Evolutionary conservation across 2,797 vertebrate species (phyloP).

Genomic region (Sciurus vulgaris): DNA sequence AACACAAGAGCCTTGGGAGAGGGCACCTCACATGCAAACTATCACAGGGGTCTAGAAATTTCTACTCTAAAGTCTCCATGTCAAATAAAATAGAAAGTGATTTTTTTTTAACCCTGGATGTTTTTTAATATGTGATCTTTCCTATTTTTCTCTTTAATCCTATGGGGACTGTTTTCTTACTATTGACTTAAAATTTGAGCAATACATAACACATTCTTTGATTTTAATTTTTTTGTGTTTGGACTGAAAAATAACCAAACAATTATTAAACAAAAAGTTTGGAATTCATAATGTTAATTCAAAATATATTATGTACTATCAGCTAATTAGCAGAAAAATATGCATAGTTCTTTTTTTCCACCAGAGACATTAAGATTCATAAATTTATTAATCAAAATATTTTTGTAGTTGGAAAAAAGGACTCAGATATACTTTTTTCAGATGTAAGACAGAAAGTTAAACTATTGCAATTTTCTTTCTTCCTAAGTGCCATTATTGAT

Average conservation of each 20-base stretch:
- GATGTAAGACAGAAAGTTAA: background rate
- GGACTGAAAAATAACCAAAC: background rate
- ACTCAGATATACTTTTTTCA: background rate
- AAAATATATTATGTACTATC: background rate
- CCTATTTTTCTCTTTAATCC: background rate
- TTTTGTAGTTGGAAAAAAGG: background rate
- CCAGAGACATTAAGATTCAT: background rate
- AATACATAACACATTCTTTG: background rate
- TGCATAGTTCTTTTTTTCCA: background rate
- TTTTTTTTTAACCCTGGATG: background rate
- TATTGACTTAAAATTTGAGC: constrained; percentile 40
- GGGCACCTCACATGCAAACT: too few relatives aligned
- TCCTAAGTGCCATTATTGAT: background rate
- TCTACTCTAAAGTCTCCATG: background rate
- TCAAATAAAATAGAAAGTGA: background rate
- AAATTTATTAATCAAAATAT: constrained; percentile 3
- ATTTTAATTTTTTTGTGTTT: background rate
- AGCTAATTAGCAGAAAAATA: background rate
- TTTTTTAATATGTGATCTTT: background rate
- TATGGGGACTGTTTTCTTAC: background rate
- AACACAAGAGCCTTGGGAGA: too few relatives aligned
- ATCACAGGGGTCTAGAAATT: background rate
- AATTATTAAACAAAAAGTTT: background rate
- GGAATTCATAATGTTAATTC: background rate
- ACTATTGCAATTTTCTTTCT: background rate